Evolutionary conservation across 2,888 invertebrate species (phyloP), one percentile per base, ranked within the genome.

Genomic region (Brenthis ino): DNA sequence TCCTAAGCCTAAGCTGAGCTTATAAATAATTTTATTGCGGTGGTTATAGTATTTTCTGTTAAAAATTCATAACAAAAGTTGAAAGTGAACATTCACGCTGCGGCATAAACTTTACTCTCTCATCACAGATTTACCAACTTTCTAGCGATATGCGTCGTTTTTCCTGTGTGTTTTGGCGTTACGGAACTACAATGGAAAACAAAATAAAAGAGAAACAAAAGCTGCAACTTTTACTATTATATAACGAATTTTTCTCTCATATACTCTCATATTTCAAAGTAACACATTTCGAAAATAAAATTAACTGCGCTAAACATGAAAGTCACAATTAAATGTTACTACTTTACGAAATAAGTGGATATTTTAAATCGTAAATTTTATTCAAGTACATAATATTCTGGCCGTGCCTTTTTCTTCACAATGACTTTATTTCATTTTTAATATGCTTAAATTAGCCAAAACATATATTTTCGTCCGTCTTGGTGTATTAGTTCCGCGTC

Each of bases 61-160:
- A 67, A 65, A 70, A 67, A 68, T 64, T 60, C 56, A 68, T 65
- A 70, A 61, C 58, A 57, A 57, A 67, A 65, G 48, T 65, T 70
- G 68, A 48, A 43, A 50, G 57, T 48, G 65, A 70, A 64, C 70
- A 65, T 61, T 68, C 68, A 61, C 64, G 65, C 60, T 65, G 70
- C 64, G 65, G 64, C 66, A 66, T 56, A 51, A 69, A 60, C 71
- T 69, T 58, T 69, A 55, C 69, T 71, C 65, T 66, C 68, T 66
- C 66, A 66, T 71, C 69, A 66, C 64, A 66, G 71, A 69, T 69
- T 71, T 66, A 71, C 68, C 69, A 71, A 71, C 66, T 71, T 71
- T 71, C 54, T 48, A 68, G 71, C 65, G 57, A 71, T 61, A 64
- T 64, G 63, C 61, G 63, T 63, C 64, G 64, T 64, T 66, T 64